Conservation (phyloP, 1,140 invertebrate genomes). For the Drosophila nannoptera region DNA sequence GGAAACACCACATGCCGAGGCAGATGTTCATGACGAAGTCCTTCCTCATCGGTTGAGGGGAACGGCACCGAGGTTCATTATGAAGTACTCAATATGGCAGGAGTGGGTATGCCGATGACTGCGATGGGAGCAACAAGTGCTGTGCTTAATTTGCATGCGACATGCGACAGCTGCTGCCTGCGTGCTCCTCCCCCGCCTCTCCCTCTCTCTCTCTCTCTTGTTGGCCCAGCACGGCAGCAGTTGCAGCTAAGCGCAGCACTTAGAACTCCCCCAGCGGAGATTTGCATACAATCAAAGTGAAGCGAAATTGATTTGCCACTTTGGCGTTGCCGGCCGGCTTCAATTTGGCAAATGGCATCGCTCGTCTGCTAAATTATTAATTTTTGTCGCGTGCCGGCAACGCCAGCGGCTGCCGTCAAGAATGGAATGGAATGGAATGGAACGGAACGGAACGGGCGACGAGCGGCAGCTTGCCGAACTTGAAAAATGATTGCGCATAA, state of each 20-base stretch:
- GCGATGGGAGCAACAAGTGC: conserved; percentile 59
- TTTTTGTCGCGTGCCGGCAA: conserved; percentile 69
- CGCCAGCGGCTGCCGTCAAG: conserved; percentile 18
- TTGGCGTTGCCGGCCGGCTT: conserved; percentile 50
- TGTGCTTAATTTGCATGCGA: conserved; percentile 74
- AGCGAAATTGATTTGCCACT: conserved; percentile 72
- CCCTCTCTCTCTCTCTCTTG: no score
- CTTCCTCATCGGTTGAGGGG: no score
- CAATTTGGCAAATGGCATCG: conserved; percentile 70
- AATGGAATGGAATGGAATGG: background rate
- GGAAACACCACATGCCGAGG: no score
- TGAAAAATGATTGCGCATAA: conserved; percentile 76
- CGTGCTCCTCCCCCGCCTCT: background rate
- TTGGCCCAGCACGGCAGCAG: background rate
- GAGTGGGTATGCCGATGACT: background rate
- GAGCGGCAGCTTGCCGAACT: conserved; percentile 44
- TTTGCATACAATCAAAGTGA: conserved; percentile 75
- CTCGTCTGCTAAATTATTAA: conserved; percentile 67
- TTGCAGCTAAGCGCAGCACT: background rate
- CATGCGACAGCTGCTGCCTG: conserved; percentile 48
- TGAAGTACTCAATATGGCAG: background rate
- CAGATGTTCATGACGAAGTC: no score
- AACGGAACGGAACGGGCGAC: background rate
- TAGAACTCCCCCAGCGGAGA: conserved; percentile 48
- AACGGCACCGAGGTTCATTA: background rate